Evolutionary conservation across 2,888 invertebrate species (phyloP).

Genomic region (Odontocerum albicorne): DNA sequence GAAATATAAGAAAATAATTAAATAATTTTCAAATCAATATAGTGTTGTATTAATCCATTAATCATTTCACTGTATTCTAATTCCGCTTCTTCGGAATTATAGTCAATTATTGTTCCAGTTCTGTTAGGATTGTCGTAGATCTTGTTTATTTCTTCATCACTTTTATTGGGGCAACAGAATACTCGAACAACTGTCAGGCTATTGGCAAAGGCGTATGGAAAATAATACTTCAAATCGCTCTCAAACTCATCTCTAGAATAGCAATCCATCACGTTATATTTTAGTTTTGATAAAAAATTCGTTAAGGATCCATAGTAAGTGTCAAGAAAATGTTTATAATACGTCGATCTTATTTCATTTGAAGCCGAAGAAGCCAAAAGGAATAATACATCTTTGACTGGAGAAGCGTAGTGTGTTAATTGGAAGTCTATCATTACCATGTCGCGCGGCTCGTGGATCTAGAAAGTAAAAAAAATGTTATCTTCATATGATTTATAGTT

Average conservation of each 20-base stretch:
- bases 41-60: conserved; percentile 23
- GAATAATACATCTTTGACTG: conserved; percentile 29
- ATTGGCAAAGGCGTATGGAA: conserved; percentile 22
- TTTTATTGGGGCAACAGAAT: conserved; percentile 22
- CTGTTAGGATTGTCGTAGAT: conserved; percentile 14
- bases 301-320: conserved; percentile 20
- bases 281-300: conserved; percentile 12
- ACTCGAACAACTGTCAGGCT: conserved; percentile 22
- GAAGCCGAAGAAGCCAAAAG: conserved; percentile 24
- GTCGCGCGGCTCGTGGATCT: conserved; percentile 16
- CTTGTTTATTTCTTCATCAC: conserved; percentile 15
- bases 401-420: conserved; percentile 26
- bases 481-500: too few species aligned
- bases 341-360: conserved; percentile 7
- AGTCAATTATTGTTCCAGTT: conserved; percentile 26
- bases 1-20: neutral
- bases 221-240: conserved; percentile 15
- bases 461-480: conserved; percentile 18
- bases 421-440: conserved; percentile 32
- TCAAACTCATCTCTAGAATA: conserved; percentile 23
- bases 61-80: conserved; percentile 21
- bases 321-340: conserved; percentile 17
- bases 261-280: conserved; percentile 9
- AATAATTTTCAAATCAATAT: conserved; percentile 4
- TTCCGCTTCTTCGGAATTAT: conserved; percentile 25